phyloP scores from a whole-genome alignment of 2,797 vertebrate genomes.

The Falco peregrinus region DNA sequence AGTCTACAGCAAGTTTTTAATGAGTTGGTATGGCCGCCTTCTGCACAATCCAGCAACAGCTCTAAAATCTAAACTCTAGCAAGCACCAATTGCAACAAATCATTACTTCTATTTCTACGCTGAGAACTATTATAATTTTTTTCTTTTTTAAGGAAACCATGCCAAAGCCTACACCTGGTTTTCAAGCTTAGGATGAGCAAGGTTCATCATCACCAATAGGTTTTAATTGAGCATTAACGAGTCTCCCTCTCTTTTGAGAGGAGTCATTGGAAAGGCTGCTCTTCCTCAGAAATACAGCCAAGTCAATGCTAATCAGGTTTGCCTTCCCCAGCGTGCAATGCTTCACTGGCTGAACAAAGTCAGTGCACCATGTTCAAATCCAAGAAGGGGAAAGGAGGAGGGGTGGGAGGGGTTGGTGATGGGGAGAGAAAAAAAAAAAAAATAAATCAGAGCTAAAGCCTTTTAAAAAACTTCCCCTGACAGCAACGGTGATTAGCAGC shows the following conservation, averaged over 20 bases:
- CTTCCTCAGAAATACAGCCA: background rate
- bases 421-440: no score
- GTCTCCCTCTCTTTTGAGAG: background rate
- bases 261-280: background rate
- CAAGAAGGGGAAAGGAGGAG: background rate
- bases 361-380: background rate
- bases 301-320: background rate
- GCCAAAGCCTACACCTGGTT: background rate
- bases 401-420: no score
- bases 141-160: background rate
- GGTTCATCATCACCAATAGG: background rate
- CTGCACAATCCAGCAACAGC: background rate
- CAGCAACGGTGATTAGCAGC: background rate
- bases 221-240: slow-evolving; percentile 36
- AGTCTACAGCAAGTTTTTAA: background rate
- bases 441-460: background rate
- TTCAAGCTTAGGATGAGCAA: background rate
- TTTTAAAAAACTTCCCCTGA: background rate
- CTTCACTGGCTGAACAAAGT: background rate
- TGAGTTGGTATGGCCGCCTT: background rate
- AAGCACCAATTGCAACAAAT: background rate
- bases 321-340: rapidly evolving
- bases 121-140: background rate
- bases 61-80: background rate
- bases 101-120: background rate